phyloP scores from a whole-genome alignment of 1,140 invertebrate genomes.

The Lasioglossum baleicum region DNA sequence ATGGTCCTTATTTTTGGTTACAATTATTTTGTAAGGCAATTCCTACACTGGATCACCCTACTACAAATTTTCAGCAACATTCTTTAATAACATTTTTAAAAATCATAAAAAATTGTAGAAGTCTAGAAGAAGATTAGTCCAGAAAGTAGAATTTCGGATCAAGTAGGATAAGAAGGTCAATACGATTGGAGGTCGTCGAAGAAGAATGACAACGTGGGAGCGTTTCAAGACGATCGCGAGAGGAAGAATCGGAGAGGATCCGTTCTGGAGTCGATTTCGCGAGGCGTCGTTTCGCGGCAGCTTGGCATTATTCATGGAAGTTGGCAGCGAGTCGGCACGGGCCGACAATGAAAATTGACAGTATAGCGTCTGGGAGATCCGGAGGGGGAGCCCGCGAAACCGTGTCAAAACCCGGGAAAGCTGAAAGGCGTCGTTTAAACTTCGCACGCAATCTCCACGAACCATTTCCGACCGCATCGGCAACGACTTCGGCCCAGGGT shows the following conservation, averaged over 20 bases:
- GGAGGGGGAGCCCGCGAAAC: neutral
- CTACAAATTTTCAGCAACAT: too few relatives aligned
- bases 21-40: too few relatives aligned
- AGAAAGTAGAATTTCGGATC: too few relatives aligned
- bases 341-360: conserved; percentile 11
- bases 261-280: neutral
- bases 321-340: neutral
- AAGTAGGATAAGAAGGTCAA: too few relatives aligned
- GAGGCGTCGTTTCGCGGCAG: neutral
- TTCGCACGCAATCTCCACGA: conserved; percentile 25
- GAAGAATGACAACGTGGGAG: too few relatives aligned
- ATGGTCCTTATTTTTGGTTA: too few relatives aligned
- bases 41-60: too few relatives aligned
- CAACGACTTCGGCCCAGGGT: conserved; percentile 1
- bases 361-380: neutral
- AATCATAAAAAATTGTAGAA: too few relatives aligned
- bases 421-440: conserved; percentile 27
- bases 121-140: too few relatives aligned
- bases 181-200: too few relatives aligned
- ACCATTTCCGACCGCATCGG: conserved; percentile 25
- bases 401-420: conserved; percentile 20
- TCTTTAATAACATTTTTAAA: too few relatives aligned
- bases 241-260: neutral
- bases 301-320: neutral
- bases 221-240: too few relatives aligned